Evolutionary conservation across 2,113 vertebrate genomes (phyloP), one percentile per base, ranked within the genome.

Genomic region (Pandion haliaetus): DNA sequence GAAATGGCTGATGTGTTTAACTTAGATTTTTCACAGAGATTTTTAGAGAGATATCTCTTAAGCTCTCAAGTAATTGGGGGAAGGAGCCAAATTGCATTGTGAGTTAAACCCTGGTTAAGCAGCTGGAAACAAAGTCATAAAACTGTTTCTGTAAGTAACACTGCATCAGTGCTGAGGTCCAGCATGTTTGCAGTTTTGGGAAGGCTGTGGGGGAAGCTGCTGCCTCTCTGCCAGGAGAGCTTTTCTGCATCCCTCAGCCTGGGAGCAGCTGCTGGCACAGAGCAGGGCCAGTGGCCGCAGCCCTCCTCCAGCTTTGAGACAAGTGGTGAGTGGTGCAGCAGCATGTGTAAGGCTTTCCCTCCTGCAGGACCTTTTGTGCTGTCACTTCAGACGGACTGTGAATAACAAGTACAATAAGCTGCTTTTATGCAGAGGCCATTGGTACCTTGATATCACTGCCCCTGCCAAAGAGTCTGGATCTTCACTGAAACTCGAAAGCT

Each of bases 181-280:
- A 9, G 79, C 29, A 3, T 42, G 12, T 16, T 5, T 31, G 52
- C 16, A 9, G 26, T 5, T 17, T n/a, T 29, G 81, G 44, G 72
- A 21, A 49, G 50, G 38, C 14, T 14, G 20, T 3, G 13, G 34
- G 26, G 45, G 44, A 49, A 42, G 67, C 52, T 73, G 59, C 54
- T 38, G 32, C 67, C 32, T 17, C 59, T 25, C 26, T 58, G 67
- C 54, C 44, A 7, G 12, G 19, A 38, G 34, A 12, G 7, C 1
- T 0, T 20, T 55, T 38, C 24, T 2, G 1, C n/a, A 5, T 6
- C 36, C n/a, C 57, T 40, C 4, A 5, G 26, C 49, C 24, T 17
- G 10, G 65, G 44, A 66, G 78, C 69, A 17, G 45, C 4, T 17
- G 34, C 42, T 38, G 42, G 23, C 1, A 2, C 57, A 16, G 54